Percentiles rank a stretch among this genome's conserved stretches.
These are phyloP conservation scores for Merodon equestris DNA, from an alignment of 2,888 invertebrate species.

Conservation along the genomic window DNA sequence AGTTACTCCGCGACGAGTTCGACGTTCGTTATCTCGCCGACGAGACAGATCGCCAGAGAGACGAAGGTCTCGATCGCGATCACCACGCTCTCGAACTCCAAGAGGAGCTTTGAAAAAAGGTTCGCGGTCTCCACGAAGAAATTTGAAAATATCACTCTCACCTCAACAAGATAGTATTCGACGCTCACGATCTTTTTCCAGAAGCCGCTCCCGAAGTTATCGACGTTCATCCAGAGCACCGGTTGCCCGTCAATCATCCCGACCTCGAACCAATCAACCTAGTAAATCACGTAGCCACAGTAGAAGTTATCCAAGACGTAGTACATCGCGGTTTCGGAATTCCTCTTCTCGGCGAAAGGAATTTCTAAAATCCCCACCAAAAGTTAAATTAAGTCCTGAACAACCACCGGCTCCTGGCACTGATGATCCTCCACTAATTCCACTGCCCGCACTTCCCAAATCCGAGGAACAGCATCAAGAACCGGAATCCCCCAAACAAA, in stretches of 20 bases:
- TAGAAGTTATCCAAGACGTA: slow-evolving; percentile 28
- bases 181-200: slow-evolving; percentile 34
- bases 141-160: slow-evolving; percentile 51
- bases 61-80: slow-evolving; percentile 70
- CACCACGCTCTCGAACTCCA: slow-evolving; percentile 43
- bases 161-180: slow-evolving; percentile 40
- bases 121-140: slow-evolving; percentile 55
- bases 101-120: slow-evolving; percentile 34
- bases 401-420: slow-evolving; percentile 49
- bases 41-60: slow-evolving; percentile 69
- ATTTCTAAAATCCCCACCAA: slow-evolving; percentile 66
- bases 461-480: slow-evolving; percentile 1
- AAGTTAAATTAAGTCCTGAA: slow-evolving; percentile 8
- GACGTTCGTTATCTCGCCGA: slow-evolving; percentile 33
- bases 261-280: slow-evolving; percentile 11
- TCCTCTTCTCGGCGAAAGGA: slow-evolving; percentile 61
- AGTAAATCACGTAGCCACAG: slow-evolving; percentile 46
- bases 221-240: slow-evolving; percentile 29
- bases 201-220: slow-evolving; percentile 55
- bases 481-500: background rate
- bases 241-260: slow-evolving; percentile 18
- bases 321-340: slow-evolving; percentile 49
- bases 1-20: slow-evolving; percentile 27
- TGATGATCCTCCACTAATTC: slow-evolving; percentile 24
- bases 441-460: slow-evolving; percentile 6